Conservation (phyloP, 2,888 invertebrate species). For the Cheilosia urbana region DNA sequence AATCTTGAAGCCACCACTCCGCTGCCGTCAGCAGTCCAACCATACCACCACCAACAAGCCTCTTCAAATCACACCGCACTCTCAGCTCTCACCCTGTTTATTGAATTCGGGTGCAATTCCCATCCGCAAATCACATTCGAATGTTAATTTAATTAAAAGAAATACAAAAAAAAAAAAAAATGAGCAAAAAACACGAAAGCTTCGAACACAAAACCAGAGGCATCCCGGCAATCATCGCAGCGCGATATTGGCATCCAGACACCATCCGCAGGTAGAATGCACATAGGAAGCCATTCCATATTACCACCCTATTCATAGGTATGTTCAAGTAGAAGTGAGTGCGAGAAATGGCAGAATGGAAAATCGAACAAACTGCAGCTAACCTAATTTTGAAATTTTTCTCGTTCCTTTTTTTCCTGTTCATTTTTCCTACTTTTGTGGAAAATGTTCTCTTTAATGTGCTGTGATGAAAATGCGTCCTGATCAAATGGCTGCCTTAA, state of each 20-base stretch:
- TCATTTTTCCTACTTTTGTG: conserved; percentile 1
- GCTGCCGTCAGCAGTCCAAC: conserved; percentile 23
- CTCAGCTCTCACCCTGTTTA: conserved; percentile 60
- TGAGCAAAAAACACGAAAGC: conserved; percentile 2
- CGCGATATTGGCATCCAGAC: conserved; percentile 63
- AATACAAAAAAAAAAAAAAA: conserved; percentile 17
- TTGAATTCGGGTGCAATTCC: conserved; percentile 69
- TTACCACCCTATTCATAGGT: conserved; percentile 8
- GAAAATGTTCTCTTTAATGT: conserved; percentile 58
- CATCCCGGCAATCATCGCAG: conserved; percentile 67
- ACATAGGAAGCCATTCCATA: conserved; percentile 16
- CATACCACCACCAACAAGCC: conserved; percentile 5
- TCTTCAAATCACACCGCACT: conserved; percentile 62
- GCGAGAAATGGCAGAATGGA: conserved; percentile 48
- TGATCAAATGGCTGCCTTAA: conserved; percentile 68
- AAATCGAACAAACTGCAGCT: conserved; percentile 71
- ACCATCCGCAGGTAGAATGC: conserved; percentile 50
- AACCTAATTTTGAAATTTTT: conserved; percentile 62
- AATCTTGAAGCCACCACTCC: conserved; percentile 57
- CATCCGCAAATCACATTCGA: conserved; percentile 73
- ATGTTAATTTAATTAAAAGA: conserved; percentile 74
- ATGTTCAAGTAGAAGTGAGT: conserved; percentile 24
- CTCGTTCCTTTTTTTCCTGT: conserved; percentile 3
- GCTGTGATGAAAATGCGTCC: conserved; percentile 57
- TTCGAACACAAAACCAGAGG: conserved; percentile 50